Percentiles rank a stretch among this genome's conserved stretches.
These are phyloP conservation scores for Saccostrea echinata DNA, from an alignment of 1,140 invertebrate genomes.

Conservation along the genomic window DNA sequence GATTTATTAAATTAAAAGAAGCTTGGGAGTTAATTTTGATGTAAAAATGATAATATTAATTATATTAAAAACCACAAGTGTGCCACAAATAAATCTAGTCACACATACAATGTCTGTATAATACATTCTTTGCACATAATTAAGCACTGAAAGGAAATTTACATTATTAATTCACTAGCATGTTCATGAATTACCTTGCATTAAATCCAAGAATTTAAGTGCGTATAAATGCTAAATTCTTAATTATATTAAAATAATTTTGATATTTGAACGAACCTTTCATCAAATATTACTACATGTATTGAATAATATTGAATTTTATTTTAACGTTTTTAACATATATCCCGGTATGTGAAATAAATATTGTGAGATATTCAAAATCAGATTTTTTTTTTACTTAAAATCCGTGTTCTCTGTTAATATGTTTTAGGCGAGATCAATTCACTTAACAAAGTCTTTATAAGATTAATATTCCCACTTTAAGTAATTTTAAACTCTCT, in stretches of 20 bases:
- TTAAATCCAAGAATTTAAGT: neutral
- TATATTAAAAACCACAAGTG: neutral
- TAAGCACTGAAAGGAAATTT: neutral
- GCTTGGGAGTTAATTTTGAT: neutral
- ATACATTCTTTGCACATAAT: neutral
- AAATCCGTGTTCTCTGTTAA: too few relatives aligned
- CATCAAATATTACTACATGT: too few relatives aligned
- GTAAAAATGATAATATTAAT: neutral
- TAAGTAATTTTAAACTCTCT: neutral
- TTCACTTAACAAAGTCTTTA: neutral
- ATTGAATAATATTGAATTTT: too few relatives aligned
- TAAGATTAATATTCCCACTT: neutral
- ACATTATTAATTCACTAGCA: neutral
- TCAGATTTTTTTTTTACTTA: too few relatives aligned
- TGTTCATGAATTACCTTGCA: neutral
- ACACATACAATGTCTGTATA: neutral
- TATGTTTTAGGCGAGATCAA: neutral
- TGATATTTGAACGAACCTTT: too few relatives aligned
- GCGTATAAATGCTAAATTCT: neutral
- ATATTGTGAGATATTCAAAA: too few relatives aligned
- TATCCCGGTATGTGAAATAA: too few relatives aligned
- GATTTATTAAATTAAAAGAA: too few relatives aligned
- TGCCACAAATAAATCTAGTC: too few relatives aligned
- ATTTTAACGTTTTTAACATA: too few relatives aligned
- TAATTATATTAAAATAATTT: neutral